A percentile compares a stretch with the other conserved stretches of the same genome.
These are phyloP conservation scores for Pao palembangensis DNA, from an alignment of 2,113 vertebrate genomes.

Conservation along the genomic window DNA sequence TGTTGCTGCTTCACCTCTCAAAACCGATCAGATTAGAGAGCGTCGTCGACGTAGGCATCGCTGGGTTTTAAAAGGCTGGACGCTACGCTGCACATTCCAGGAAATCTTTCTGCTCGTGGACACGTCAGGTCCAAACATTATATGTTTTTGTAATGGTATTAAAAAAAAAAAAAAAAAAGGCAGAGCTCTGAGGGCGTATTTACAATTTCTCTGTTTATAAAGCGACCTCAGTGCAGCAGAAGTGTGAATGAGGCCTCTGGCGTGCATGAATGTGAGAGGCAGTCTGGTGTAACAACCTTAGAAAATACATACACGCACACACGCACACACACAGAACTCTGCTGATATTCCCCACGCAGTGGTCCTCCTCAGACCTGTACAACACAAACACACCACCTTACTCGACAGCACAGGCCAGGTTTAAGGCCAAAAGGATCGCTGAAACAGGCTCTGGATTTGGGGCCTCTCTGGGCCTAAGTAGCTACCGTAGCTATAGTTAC, in stretches of 20 bases:
- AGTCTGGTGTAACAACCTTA: constrained; percentile 65
- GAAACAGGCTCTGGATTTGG: constrained; percentile 15
- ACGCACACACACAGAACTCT: constrained; percentile 25
- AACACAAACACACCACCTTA: constrained; percentile 23
- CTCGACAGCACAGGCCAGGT: constrained; percentile 29
- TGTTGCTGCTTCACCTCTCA: too few species aligned
- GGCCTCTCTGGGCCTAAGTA: constrained; percentile 41
- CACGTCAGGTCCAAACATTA: too few species aligned
- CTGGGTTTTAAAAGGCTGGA: constrained; percentile 52
- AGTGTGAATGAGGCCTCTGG: constrained; percentile 31
- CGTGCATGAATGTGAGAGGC: constrained; percentile 38
- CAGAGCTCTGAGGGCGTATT: constrained; percentile 22
- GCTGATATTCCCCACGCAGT: constrained; percentile 11
- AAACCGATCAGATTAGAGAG: background rate
- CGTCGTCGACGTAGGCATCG: constrained; percentile 42
- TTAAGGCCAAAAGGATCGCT: constrained; percentile 53
- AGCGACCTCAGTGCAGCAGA: constrained; percentile 1
- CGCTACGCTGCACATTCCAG: constrained; percentile 34
- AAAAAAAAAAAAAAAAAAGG: constrained; percentile 5
- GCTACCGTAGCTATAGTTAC: constrained; percentile 54
- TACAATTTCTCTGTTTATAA: constrained; percentile 18
- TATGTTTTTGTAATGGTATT: too few species aligned
- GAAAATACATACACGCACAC: constrained; percentile 36
- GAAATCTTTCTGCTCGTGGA: constrained; percentile 1
- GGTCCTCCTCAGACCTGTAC: constrained; percentile 3